Base-by-base conservation (phyloP, 2,888 invertebrate species). In the Anticlea derivata region DNA sequence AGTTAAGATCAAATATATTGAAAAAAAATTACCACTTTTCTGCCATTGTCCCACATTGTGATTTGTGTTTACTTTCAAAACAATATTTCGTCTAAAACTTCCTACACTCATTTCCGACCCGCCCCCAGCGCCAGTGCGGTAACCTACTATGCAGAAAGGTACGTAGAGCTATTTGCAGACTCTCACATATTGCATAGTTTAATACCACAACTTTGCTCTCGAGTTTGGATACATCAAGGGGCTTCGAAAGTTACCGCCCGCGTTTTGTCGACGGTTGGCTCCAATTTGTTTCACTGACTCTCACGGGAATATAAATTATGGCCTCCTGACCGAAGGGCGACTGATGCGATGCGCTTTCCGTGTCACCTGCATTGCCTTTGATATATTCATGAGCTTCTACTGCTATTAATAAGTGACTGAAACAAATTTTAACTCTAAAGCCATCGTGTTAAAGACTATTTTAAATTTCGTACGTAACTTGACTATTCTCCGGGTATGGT, bases 311-410 rank as follows among this genome's bases (percentile, higher is more conserved):
- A 45, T 61, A 61, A 60, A 63, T 60, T 58, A 63, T 51, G 49
- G 46, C 31, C 50, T 39, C 52, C 41, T 50, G 59, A 59, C 55
- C 58, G 51, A 65, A 59, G 60, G 62, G 66, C 61, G 65, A 63
- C 39, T 60, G 58, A 65, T 58, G 54, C 61, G 62, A 63, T 72
- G 67, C 66, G 70, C 68, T 74, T 66, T 60, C 63, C 62, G 51
- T 49, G 62, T 63, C 63, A 63, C 65, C 63, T 65, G 63, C 60
- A 60, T 50, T 45, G 60, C 57, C 50, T 57, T 61, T 68, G 64
- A 65, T 67, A 48, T 68, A 72, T 73, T 71, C 73, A 71, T 65
- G 66, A 70, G 52, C 58, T 61, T 53, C 58, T 58, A 60, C 48
- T 41, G 30, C 47, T 43, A 51, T 58, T 59, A 54, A 43, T 50